Evolutionary conservation across 2,888 invertebrate genomes (phyloP).

Genomic region (Endomychus coccineus): DNA sequence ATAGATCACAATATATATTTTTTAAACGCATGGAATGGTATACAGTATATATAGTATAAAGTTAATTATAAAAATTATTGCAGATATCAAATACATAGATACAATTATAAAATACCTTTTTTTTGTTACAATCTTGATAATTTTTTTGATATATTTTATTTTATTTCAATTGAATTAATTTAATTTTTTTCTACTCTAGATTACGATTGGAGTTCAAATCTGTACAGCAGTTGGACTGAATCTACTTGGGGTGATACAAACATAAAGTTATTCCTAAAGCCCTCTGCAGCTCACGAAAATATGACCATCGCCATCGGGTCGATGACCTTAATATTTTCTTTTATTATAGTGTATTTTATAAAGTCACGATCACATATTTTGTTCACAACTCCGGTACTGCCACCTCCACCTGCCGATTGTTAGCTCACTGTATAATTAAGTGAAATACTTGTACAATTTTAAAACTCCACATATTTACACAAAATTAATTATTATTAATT

Average conservation of each 20-base stretch:
- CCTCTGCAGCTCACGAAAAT: conserved; percentile 53
- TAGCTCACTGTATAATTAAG: too few species aligned
- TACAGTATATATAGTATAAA: too few species aligned
- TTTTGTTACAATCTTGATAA: too few species aligned
- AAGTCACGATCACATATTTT: conserved; percentile 46
- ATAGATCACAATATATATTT: too few species aligned
- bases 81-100: too few species aligned
- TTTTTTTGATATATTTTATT: too few species aligned
- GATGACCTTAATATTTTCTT: conserved; percentile 45
- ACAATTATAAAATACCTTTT: too few species aligned
- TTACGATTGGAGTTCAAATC: conserved; percentile 67
- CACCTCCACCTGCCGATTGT: conserved; percentile 30
- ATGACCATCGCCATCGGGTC: conserved; percentile 50
- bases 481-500: too few species aligned
- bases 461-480: too few species aligned
- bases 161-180: too few species aligned
- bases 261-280: conserved; percentile 70
- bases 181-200: conserved; percentile 47
- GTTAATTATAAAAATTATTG: too few species aligned
- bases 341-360: conserved; percentile 48
- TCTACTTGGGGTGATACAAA: conserved; percentile 72
- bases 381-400: conserved; percentile 33
- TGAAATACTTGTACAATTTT: conserved; percentile 6
- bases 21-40: too few species aligned
- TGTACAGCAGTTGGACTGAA: conserved; percentile 85